phyloP scores from a whole-genome alignment of 2,113 vertebrate species.

The Mormoops blainvillei region DNA sequence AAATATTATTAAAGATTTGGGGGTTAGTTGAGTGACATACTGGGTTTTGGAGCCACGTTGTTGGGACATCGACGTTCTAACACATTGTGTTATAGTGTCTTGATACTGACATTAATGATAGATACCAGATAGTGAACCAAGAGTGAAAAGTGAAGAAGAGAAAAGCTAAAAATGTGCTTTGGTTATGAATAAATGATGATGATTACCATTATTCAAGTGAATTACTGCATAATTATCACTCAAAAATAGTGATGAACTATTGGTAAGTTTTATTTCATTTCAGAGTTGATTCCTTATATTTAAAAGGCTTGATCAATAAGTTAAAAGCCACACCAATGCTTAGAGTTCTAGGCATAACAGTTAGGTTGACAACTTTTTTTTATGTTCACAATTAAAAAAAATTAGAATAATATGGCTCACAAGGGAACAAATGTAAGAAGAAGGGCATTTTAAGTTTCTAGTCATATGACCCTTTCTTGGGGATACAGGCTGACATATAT shows the following conservation, averaged over 20 bases:
- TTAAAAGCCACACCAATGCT: neutral
- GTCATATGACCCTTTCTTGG: neutral
- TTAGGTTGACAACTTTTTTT: neutral
- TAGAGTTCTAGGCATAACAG: neutral
- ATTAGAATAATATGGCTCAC: neutral
- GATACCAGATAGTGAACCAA: neutral
- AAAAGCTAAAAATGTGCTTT: neutral
- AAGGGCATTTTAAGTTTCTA: neutral
- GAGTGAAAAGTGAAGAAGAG: neutral
- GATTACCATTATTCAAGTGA: neutral
- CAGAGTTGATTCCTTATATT: neutral
- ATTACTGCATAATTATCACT: neutral
- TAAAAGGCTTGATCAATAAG: neutral
- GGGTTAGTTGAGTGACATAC: neutral
- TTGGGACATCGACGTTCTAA: neutral
- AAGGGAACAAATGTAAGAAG: neutral
- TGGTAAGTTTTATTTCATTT: neutral
- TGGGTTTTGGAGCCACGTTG: neutral
- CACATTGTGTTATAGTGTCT: neutral
- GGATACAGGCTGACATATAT: neutral
- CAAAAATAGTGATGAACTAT: neutral
- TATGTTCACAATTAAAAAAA: neutral
- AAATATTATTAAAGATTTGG: neutral
- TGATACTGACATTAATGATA: neutral
- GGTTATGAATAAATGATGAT: constrained; percentile 9